Evolutionary conservation across 30 jellyfish, hydroid and myxozoan genomes (phyloP).

Genomic region (Turritopsis dohrnii): DNA sequence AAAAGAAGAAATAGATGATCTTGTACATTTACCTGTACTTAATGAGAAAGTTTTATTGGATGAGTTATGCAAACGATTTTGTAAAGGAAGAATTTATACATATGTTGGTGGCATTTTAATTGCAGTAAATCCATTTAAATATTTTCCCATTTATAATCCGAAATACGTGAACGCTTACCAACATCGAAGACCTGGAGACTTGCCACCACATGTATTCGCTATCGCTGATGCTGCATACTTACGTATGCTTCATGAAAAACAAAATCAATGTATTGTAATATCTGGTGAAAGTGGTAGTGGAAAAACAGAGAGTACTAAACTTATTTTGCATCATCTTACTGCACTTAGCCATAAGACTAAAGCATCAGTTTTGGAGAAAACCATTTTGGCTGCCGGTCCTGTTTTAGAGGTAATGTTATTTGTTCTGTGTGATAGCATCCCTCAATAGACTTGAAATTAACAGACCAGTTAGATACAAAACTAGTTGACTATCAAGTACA

Average conservation of each 20-base stretch:
- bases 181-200: conserved; percentile 61
- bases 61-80: conserved; percentile 50
- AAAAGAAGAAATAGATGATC: conserved; percentile 63
- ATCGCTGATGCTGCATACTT: conserved; percentile 86
- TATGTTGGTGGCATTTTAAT: conserved; percentile 86
- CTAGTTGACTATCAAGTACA: background rate
- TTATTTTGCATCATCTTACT: conserved; percentile 75
- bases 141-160: conserved; percentile 91
- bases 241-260: conserved; percentile 61
- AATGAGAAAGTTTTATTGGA: conserved; percentile 66
- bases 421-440: background rate
- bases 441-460: background rate
- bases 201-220: conserved; percentile 92
- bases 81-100: conserved; percentile 74
- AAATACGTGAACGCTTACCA: conserved; percentile 66
- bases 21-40: conserved; percentile 76
- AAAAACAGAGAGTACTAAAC: conserved; percentile 88
- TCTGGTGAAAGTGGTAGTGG: conserved; percentile 99
- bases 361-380: conserved; percentile 71
- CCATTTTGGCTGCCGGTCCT: conserved; percentile 90
- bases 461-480: no score
- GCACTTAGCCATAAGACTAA: conserved; percentile 77
- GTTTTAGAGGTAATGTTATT: conserved; percentile 70
- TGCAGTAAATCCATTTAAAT: conserved; percentile 87
- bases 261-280: conserved; percentile 82